Base-by-base conservation (phyloP, 2,888 invertebrate species). In the Cheilosia impressa region DNA sequence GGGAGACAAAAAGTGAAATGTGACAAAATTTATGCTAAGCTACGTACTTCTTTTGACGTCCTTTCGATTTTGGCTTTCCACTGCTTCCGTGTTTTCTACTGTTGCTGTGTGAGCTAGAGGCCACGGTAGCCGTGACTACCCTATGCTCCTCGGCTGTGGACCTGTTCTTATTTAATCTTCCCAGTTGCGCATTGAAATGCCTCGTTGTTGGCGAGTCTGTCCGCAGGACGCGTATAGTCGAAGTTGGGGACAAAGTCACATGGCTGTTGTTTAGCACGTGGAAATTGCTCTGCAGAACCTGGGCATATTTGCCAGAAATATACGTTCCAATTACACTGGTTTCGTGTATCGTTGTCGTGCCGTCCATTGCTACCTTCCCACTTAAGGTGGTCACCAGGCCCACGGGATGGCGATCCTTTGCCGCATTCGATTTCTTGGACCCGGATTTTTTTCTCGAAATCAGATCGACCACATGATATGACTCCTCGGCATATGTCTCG, bases 271-370 rank as follows among this genome's bases (percentile, higher is more conserved):
- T 93, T n/a, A 85, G 92, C 47, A 96, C 92, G 89, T 95, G 95
- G 0, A 97, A 96, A 50, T 96, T 96, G 89, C 96, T 97, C 90
- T 97, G 96, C 38, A 97, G 93, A 10, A 96, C 96, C 92, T 97
- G 97, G 3, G 97, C 97, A 91, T 97, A 97, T 93, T 97, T 97
- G 47, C 96, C 97, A 62, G 96, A 96, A 89, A 97, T 96, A 90
- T 95, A 96, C 4, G 97, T 97, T 31, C 97, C 96, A 89, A 97
- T 96, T n/a, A 97, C 97, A 90, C 96, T 96, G 0, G 97, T 97
- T 92, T 97, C 97, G 90, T 96, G 96, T 6, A 97, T 95, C 0
- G 97, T 97, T 5, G 97, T 97, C 2, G 95, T 92, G 1, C 97
- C 97, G 89, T 96, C 96, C 90, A 95, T 96, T 4, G 97, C 95